These are phyloP conservation scores for Ahaetulla prasina DNA, from an alignment of 2,113 vertebrate genomes.

Conservation along the genomic window DNA sequence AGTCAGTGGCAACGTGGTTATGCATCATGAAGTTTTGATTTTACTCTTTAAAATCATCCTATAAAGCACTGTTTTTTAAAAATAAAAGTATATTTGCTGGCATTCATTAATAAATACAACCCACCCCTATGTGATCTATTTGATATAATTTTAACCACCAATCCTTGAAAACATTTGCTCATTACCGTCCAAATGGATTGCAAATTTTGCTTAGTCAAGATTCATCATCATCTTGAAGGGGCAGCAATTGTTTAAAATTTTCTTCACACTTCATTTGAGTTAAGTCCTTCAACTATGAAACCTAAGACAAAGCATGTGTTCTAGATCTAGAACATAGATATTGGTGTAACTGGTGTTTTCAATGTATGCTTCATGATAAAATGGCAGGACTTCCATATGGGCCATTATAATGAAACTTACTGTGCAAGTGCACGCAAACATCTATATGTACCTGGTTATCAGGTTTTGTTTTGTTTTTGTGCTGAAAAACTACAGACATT, in stretches of 20 bases:
- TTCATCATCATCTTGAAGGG: background rate
- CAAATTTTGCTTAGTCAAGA: background rate
- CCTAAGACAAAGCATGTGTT: background rate
- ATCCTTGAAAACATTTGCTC: background rate
- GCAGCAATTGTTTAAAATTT: background rate
- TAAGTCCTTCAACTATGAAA: background rate
- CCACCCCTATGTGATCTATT: background rate
- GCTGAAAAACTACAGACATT: background rate
- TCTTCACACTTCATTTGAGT: background rate
- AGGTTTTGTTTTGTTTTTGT: background rate
- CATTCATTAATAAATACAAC: background rate
- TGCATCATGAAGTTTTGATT: conserved; percentile 10
- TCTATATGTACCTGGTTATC: background rate
- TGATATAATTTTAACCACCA: background rate
- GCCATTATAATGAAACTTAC: background rate
- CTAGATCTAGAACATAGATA: background rate
- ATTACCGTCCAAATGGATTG: background rate
- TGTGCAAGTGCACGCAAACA: background rate
- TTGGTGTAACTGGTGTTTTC: background rate
- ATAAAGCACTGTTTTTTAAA: background rate
- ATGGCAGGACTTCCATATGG: background rate
- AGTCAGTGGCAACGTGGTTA: background rate
- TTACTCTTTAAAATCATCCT: conserved; percentile 6
- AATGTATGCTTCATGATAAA: background rate
- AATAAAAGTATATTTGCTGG: background rate